These are phyloP conservation scores for Epirrita christyi DNA, from an alignment of 2,888 invertebrate genomes.

Conservation along the genomic window DNA sequence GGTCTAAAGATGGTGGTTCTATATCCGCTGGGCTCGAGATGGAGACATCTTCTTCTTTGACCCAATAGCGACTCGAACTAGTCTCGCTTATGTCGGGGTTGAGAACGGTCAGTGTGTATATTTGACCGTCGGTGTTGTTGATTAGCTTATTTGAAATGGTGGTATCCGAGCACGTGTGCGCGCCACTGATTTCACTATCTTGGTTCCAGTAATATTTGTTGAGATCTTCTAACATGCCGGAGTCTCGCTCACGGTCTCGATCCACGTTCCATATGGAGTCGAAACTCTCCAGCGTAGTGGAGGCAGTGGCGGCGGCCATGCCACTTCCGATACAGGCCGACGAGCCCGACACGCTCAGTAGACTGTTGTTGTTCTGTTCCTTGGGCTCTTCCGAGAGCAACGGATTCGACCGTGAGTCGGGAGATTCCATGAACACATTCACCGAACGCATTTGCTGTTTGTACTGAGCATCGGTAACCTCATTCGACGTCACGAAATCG, in stretches of 20 bases:
- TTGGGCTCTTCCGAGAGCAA: slow-evolving; percentile 81
- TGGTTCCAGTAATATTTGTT: slow-evolving; percentile 93
- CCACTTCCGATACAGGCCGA: slow-evolving; percentile 53
- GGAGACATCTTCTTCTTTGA: slow-evolving; percentile 87
- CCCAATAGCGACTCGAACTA: slow-evolving; percentile 86
- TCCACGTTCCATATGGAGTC: slow-evolving; percentile 88
- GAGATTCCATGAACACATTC: slow-evolving; percentile 87
- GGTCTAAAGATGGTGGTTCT: slow-evolving; percentile 88
- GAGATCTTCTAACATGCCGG: slow-evolving; percentile 92
- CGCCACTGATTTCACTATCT: slow-evolving; percentile 84
- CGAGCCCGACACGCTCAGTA: slow-evolving; percentile 66
- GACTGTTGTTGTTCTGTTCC: slow-evolving; percentile 87
- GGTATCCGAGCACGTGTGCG: slow-evolving; percentile 76
- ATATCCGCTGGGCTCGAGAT: slow-evolving; percentile 85
- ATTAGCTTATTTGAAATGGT: slow-evolving; percentile 81
- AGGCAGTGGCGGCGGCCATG: slow-evolving; percentile 70
- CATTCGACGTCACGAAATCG: slow-evolving; percentile 94
- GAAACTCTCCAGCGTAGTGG: slow-evolving; percentile 80
- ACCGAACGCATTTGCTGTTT: slow-evolving; percentile 88
- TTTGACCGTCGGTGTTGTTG: slow-evolving; percentile 91
- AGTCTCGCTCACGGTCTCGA: slow-evolving; percentile 89
- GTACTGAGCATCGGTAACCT: slow-evolving; percentile 89
- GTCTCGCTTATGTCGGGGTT: slow-evolving; percentile 90
- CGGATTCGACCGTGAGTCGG: slow-evolving; percentile 79
- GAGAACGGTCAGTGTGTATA: slow-evolving; percentile 94